These are phyloP conservation scores for Apaloderma vittatum DNA, from an alignment of 2,113 vertebrate genomes.

Conservation along the genomic window DNA sequence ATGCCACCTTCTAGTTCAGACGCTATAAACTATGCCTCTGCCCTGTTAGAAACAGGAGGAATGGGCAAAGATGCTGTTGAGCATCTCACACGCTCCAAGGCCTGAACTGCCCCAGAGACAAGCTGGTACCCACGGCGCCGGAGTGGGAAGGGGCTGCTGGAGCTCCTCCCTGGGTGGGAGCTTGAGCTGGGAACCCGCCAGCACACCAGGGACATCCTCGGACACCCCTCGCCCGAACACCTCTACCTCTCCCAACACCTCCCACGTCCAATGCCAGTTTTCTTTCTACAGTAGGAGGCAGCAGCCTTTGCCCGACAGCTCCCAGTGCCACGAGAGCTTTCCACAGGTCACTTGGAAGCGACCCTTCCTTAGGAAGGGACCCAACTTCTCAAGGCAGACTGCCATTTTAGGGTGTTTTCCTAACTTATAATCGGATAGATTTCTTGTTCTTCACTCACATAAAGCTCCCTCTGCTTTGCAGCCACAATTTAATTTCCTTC, in stretches of 20 bases:
- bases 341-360: neutral
- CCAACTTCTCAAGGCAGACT: neutral
- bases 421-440: neutral
- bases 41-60: neutral
- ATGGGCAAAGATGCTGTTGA: neutral
- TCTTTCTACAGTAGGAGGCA: neutral
- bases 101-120: neutral
- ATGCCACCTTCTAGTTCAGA: neutral
- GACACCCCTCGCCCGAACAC: rapidly evolving
- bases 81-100: neutral
- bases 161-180: neutral
- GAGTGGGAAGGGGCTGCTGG: neutral
- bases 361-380: neutral
- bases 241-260: neutral
- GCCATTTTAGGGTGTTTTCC: neutral
- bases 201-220: neutral
- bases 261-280: neutral
- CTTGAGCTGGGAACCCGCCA: neutral
- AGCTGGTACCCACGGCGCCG: rapidly evolving
- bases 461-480: neutral
- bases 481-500: slow-evolving; percentile 20
- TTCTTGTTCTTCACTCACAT: neutral
- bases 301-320: neutral
- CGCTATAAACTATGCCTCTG: neutral
- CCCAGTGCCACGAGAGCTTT: neutral